These are phyloP conservation scores for Adoxophyes honmai DNA, from an alignment of 1,140 invertebrate species.

Conservation along the genomic window DNA sequence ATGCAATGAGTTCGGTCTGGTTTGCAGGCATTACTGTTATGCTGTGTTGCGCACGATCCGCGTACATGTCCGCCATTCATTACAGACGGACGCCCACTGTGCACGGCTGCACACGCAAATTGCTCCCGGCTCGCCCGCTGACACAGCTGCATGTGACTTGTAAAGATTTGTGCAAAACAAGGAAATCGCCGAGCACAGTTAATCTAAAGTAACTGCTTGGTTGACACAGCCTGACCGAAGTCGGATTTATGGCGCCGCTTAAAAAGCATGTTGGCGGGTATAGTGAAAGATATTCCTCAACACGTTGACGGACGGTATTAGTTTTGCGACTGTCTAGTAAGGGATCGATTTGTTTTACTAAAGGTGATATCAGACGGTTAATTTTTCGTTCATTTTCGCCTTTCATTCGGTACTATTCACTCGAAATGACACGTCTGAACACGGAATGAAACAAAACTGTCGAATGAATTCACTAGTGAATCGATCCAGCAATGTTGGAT, in stretches of 20 bases:
- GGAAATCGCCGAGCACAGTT: constrained; percentile 33
- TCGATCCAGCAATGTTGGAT: too few species aligned
- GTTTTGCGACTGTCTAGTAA: too few species aligned
- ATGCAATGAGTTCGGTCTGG: constrained; percentile 17
- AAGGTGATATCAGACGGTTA: too few species aligned
- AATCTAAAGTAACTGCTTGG: constrained; percentile 34
- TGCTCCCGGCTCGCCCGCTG: constrained; percentile 45
- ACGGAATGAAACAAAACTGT: too few species aligned
- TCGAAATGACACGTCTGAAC: too few species aligned
- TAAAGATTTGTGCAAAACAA: constrained; percentile 42
- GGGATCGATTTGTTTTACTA: too few species aligned
- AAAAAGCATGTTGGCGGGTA: constrained; percentile 13
- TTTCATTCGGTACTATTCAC: too few species aligned
- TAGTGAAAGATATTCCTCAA: not conserved
- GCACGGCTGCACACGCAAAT: constrained; percentile 61
- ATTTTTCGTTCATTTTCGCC: too few species aligned
- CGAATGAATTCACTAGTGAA: too few species aligned
- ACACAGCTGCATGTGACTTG: constrained; percentile 42
- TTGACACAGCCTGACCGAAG: constrained; percentile 26
- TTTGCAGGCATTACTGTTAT: constrained; percentile 14
- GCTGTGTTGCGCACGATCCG: constrained; percentile 27
- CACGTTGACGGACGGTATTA: too few species aligned
- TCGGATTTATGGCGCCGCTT: constrained; percentile 26
- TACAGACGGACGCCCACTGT: constrained; percentile 49
- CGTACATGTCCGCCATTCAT: constrained; percentile 43